A percentile compares a stretch with the other conserved stretches of the same genome.
Evolutionary conservation across 2,797 vertebrate species (phyloP).

Genomic region (Rhabdomys pumilio): DNA sequence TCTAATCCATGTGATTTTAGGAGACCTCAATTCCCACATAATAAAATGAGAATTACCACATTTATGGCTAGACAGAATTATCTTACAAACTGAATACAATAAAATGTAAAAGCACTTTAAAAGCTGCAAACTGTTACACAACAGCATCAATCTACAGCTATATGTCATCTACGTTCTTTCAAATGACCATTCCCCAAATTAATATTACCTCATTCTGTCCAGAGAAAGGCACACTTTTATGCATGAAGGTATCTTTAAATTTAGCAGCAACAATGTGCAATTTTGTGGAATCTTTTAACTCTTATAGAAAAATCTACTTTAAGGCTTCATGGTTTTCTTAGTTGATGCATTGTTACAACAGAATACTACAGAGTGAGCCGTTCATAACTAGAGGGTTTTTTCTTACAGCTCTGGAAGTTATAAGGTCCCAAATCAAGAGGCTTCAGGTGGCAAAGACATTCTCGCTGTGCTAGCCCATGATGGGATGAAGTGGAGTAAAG

Average conservation of each 20-base stretch:
- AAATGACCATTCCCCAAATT: neutral
- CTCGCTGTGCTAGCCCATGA: neutral
- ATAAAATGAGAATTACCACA: constrained; percentile 46
- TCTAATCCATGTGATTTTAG: neutral
- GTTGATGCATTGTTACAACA: neutral
- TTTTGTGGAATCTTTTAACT: neutral
- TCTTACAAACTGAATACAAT: constrained; percentile 16
- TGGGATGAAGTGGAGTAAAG: neutral
- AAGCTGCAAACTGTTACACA: constrained; percentile 17
- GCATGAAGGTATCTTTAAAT: constrained; percentile 40
- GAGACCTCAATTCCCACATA: constrained; percentile 44
- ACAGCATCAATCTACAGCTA: neutral
- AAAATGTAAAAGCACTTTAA: constrained; percentile 51
- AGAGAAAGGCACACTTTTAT: neutral
- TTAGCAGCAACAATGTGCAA: neutral
- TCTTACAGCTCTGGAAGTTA: neutral
- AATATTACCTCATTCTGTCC: neutral
- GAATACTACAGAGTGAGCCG: neutral
- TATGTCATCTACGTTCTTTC: neutral
- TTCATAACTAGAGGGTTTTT: neutral
- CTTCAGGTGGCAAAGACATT: neutral
- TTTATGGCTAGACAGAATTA: constrained; percentile 35
- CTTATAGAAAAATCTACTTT: neutral
- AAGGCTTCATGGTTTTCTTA: neutral
- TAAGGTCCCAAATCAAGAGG: neutral